phyloP scores from a whole-genome alignment of 2,113 vertebrate species.

The Rhipidura dahli region DNA sequence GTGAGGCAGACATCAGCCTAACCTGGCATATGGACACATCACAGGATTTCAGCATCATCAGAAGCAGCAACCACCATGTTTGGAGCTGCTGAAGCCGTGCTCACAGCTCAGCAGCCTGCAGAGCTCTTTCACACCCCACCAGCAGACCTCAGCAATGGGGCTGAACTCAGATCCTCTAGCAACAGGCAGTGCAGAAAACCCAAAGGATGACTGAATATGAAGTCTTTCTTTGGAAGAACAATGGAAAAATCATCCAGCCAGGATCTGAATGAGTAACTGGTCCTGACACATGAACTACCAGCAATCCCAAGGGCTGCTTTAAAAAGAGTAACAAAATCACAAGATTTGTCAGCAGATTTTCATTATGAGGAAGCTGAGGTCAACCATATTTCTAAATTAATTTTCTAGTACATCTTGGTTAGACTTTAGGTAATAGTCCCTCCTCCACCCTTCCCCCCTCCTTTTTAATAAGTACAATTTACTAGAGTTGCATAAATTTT shows the following conservation, averaged over 20 bases:
- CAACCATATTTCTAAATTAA: conserved; percentile 48
- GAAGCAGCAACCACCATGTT: fast-evolving
- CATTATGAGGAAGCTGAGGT: conserved; percentile 50
- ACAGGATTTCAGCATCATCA: background rate
- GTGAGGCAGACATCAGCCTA: background rate
- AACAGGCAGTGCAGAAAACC: background rate
- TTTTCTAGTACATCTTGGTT: conserved; percentile 38
- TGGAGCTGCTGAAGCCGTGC: background rate
- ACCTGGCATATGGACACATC: background rate
- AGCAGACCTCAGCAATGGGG: background rate
- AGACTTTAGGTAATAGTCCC: background rate
- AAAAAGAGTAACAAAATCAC: conserved; percentile 55
- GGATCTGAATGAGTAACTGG: background rate
- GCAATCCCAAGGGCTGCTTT: background rate
- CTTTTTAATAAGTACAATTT: conserved; percentile 31
- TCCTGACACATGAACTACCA: conserved; percentile 24
- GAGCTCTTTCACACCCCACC: background rate
- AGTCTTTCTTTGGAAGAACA: background rate
- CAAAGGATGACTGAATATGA: background rate
- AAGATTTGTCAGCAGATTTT: conserved; percentile 56
- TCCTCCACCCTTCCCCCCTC: background rate
- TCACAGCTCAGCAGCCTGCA: background rate
- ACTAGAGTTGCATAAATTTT: conserved; percentile 56
- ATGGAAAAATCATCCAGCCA: background rate
- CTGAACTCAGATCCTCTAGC: background rate